A percentile compares a stretch with the other conserved stretches of the same genome.
Evolutionary conservation across 2,113 vertebrate genomes (phyloP).

Genomic region (Prietella phreatophila): DNA sequence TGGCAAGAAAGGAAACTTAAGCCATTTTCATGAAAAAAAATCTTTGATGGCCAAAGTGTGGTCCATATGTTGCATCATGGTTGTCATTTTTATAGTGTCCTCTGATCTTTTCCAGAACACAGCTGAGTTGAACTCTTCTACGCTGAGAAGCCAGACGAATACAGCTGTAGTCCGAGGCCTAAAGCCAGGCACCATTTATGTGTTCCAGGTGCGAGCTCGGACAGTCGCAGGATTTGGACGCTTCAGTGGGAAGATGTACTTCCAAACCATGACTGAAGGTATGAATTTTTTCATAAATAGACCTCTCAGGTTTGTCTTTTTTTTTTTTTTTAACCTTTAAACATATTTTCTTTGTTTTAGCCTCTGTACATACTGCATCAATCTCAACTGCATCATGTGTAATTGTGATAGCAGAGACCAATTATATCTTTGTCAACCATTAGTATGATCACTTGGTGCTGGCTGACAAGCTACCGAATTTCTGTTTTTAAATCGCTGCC

Average conservation of each 20-base stretch:
- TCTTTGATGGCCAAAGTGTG: not conserved
- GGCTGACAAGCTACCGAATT: slow-evolving; percentile 21
- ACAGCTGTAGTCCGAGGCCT: slow-evolving; percentile 83
- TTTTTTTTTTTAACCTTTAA: not conserved
- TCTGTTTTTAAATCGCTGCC: slow-evolving; percentile 28
- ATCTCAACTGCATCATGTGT: not conserved
- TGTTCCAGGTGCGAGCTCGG: slow-evolving; percentile 93
- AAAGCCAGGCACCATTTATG: slow-evolving; percentile 89
- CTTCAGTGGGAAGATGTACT: slow-evolving; percentile 97
- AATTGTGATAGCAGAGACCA: slow-evolving; percentile 7
- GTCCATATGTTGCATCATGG: slow-evolving; percentile 4
- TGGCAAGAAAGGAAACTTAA: not conserved
- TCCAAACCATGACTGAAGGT: slow-evolving; percentile 98
- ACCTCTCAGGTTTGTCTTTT: not conserved
- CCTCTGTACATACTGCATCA: not conserved
- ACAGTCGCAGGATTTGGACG: slow-evolving; percentile 94
- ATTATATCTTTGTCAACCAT: slow-evolving; percentile 19
- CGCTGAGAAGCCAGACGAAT: slow-evolving; percentile 90
- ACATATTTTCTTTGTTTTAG: not conserved
- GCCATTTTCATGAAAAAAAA: not conserved
- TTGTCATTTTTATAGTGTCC: slow-evolving; percentile 15
- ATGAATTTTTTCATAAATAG: slow-evolving; percentile 36
- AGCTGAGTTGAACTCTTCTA: slow-evolving; percentile 86
- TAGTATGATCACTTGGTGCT: slow-evolving; percentile 35
- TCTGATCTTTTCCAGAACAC: slow-evolving; percentile 73